These are phyloP conservation scores for Tragelaphus oryx DNA, from an alignment of 2,797 vertebrate genomes.

Conservation along the genomic window DNA sequence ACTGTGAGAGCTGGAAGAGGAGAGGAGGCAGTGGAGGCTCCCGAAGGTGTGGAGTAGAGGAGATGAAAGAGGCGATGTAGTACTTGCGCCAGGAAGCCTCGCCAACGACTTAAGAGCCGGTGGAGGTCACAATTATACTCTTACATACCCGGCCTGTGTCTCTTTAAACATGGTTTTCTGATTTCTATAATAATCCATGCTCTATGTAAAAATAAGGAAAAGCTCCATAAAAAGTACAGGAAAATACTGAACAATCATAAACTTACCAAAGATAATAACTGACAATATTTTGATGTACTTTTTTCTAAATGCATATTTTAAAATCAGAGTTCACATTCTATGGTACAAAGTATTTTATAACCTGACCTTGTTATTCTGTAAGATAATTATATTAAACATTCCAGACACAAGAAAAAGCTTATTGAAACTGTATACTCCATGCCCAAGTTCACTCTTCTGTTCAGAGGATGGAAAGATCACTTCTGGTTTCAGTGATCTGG, in stretches of 20 bases:
- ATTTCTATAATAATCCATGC: not conserved
- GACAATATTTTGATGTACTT: not conserved
- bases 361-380: not conserved
- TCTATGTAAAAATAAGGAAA: constrained; percentile 14
- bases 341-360: constrained; percentile 9
- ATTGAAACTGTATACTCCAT: not conserved
- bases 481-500: not conserved
- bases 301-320: not conserved
- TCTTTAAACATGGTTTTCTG: not conserved
- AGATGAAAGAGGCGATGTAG: not conserved
- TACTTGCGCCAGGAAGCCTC: not conserved
- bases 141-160: not conserved
- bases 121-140: not conserved
- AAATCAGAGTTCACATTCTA: not conserved
- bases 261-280: not conserved
- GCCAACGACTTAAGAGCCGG: not conserved
- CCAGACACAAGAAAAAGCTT: not conserved
- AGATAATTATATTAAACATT: not conserved
- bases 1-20: not conserved
- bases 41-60: not conserved
- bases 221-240: not conserved
- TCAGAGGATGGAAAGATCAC: not conserved
- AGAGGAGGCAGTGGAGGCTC: not conserved
- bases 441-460: not conserved
- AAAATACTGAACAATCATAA: not conserved